phyloP scores from a whole-genome alignment of 2,797 vertebrate genomes.

The Semaprochilodus insignis region DNA sequence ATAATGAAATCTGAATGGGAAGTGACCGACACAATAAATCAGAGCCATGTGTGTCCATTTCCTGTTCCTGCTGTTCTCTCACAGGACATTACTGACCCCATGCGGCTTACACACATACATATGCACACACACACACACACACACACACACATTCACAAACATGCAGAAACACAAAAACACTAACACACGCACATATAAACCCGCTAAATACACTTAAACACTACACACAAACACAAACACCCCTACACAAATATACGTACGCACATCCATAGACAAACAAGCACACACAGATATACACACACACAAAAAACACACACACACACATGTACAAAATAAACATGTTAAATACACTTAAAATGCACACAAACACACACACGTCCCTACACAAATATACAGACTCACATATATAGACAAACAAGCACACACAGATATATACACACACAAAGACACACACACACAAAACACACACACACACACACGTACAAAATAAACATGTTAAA shows the following conservation, averaged over 20 bases:
- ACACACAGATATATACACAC: background rate
- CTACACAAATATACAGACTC: too few species aligned
- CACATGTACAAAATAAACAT: slow-evolving; percentile 11
- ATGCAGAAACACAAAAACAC: too few species aligned
- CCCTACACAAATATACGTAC: background rate
- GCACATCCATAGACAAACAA: background rate
- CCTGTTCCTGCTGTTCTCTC: slow-evolving; percentile 91
- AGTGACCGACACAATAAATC: slow-evolving; percentile 87
- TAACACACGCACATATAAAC: too few species aligned
- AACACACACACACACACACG: slow-evolving; percentile 26
- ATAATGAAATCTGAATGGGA: slow-evolving; percentile 88
- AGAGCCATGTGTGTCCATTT: slow-evolving; percentile 90
- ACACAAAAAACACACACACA: slow-evolving; percentile 23
- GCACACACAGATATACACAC: slow-evolving; percentile 5
- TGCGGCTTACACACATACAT: slow-evolving; percentile 34
- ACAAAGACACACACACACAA: background rate
- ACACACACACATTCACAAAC: background rate
- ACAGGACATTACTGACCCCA: slow-evolving; percentile 70
- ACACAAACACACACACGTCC: background rate
- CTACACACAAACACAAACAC: background rate
- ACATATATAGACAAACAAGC: background rate
- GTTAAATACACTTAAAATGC: slow-evolving; percentile 29
- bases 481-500: too few species aligned
- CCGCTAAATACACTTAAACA: too few species aligned
- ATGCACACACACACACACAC: slow-evolving; percentile 7